phyloP scores from a whole-genome alignment of 2,797 vertebrate species.

The Pygocentrus nattereri region DNA sequence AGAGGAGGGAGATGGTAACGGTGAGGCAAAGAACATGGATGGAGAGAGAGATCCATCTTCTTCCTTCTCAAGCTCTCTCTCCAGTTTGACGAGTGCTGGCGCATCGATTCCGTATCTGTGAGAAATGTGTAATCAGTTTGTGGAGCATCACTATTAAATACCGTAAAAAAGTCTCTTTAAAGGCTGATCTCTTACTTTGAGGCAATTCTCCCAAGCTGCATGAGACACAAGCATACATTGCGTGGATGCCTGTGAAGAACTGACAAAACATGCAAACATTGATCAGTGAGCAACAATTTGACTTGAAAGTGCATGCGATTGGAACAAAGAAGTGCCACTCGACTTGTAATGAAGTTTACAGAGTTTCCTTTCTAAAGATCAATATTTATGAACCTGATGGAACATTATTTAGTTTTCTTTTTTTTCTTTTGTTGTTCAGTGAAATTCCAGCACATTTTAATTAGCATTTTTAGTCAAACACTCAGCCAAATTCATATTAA shows the following conservation, averaged over 20 bases:
- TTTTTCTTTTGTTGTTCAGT: neutral
- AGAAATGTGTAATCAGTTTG: constrained; percentile 30
- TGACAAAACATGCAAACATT: constrained; percentile 60
- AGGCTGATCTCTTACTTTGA: constrained; percentile 79
- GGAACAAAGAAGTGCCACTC: neutral
- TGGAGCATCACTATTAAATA: neutral
- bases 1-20: constrained; percentile 77
- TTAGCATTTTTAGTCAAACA: neutral
- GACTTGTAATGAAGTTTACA: neutral
- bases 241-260: constrained; percentile 95
- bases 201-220: constrained; percentile 92
- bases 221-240: constrained; percentile 94
- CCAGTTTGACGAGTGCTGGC: constrained; percentile 93
- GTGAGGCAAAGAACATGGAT: constrained; percentile 60
- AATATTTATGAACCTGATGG: neutral
- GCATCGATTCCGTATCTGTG: constrained; percentile 92
- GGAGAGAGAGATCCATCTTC: constrained; percentile 75
- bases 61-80: constrained; percentile 93
- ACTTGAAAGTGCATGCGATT: neutral
- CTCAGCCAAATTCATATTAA: too few relatives aligned
- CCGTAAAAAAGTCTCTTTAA: neutral
- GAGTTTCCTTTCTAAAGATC: neutral
- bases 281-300: constrained; percentile 23
- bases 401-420: too few relatives aligned
- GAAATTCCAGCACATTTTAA: neutral